phyloP scores from a whole-genome alignment of 2,797 vertebrate species.

The Margarornis squamiger region DNA sequence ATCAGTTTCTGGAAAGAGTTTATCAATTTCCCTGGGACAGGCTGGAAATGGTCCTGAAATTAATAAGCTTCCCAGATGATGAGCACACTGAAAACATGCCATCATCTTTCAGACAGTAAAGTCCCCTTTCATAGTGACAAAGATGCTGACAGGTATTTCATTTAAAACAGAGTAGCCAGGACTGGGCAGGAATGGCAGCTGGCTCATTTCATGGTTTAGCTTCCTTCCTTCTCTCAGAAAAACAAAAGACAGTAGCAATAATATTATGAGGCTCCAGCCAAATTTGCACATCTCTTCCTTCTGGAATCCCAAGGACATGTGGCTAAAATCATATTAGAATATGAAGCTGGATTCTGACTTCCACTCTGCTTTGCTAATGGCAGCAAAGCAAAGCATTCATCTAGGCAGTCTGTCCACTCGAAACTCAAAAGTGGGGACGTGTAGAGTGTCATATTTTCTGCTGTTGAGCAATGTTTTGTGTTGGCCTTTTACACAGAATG shows the following conservation, averaged over 20 bases:
- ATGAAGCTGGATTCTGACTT: neutral
- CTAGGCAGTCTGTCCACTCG: neutral
- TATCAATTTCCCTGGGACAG: neutral
- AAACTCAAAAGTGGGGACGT: rapidly evolving
- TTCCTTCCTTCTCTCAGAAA: neutral
- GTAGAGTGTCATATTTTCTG: neutral
- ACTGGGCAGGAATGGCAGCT: neutral
- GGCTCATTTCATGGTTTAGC: neutral
- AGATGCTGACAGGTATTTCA: neutral
- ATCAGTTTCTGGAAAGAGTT: neutral
- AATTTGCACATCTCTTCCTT: neutral
- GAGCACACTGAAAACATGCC: conserved; percentile 6
- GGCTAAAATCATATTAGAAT: neutral
- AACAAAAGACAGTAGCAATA: neutral
- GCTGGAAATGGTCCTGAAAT: conserved; percentile 7
- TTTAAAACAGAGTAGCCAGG: neutral
- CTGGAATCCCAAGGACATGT: neutral
- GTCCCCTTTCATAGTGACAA: neutral
- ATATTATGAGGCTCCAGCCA: neutral
- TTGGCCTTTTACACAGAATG: neutral
- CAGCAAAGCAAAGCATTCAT: neutral
- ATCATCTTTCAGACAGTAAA: conserved; percentile 4
- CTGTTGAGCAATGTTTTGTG: neutral
- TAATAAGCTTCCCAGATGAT: conserved; percentile 27
- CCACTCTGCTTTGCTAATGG: neutral